Base-by-base conservation (phyloP, 2,797 vertebrate species). In the Psittacula echo region DNA sequence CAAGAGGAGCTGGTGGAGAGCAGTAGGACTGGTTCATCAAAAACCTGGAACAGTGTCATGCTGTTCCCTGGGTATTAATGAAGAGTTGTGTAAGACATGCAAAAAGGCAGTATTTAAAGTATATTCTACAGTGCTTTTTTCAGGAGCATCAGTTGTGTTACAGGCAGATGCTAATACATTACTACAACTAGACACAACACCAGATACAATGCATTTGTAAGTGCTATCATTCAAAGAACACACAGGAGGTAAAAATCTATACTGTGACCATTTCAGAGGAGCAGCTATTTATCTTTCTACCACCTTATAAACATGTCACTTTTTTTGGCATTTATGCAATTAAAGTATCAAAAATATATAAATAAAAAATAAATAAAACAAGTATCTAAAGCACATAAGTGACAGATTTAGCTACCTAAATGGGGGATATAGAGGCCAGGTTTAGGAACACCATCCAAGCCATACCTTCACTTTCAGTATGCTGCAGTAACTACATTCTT, bases 101-200 rank as follows among this genome's bases (percentile, higher is more conserved):
- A 93, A 82, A 95, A 94, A 88, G 47, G 7, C 47, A 86, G 77
- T 93, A 90, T 93, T 90, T 77, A 83, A 90, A 94, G 64, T 78
- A 58, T 84, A 64, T 82, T 85, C 64, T 70, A 24, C 44, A 60
- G 74, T 1, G 24, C 29, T 82, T 93, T 73, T 67, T 88, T 61
- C 64, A 80, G 51, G 23, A 89, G 16, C 54, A 72, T 82, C 81
- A 73, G 12, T 64, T 53, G 54, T 73, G 45, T 30, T 76, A 26
- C 5, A 2, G 67, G 65, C 66, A 88, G 39, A 65, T 82, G 72
- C 51, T 87, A 74, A 53, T n/a, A 58, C 16, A 10, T 74, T 51
- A 51, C 47, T 77, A 10, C 16, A 44, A 53, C 58, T 65, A 32
- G 53, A 26, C 71, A 39, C 19, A 65, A 29, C 22, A 50, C 34